Conservation (phyloP, 2,113 vertebrate species). For the Rallus limicola region DNA sequence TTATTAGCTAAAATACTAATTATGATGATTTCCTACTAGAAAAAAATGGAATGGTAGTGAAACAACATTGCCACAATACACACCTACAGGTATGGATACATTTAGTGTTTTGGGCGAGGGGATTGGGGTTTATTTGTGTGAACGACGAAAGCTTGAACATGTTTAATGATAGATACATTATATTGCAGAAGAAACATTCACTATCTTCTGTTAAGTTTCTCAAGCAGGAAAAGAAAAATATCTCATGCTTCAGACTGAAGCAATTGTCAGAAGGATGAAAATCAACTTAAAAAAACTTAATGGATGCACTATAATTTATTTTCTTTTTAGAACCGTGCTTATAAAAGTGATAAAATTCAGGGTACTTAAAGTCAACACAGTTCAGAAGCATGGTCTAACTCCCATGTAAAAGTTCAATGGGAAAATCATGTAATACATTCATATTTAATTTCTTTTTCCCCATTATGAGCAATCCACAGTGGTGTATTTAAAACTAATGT, state of each 20-base stretch:
- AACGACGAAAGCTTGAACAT: neutral
- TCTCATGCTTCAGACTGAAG: neutral
- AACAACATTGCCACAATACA: neutral
- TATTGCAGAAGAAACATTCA: neutral
- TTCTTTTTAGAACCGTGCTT: slow-evolving; percentile 34
- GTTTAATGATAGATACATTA: neutral
- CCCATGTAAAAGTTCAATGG: slow-evolving; percentile 45
- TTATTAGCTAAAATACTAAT: neutral
- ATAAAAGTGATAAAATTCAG: slow-evolving; percentile 39
- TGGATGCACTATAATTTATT: slow-evolving; percentile 10
- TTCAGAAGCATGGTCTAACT: slow-evolving; percentile 23
- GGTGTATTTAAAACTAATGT: slow-evolving; percentile 45
- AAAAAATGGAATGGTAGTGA: neutral
- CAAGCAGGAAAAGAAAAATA: neutral
- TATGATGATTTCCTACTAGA: neutral
- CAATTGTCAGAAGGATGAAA: slow-evolving; percentile 45
- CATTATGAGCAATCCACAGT: slow-evolving; percentile 34
- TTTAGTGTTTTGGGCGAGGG: neutral
- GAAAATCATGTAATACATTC: slow-evolving; percentile 55
- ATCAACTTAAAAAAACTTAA: slow-evolving; percentile 41
- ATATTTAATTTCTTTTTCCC: slow-evolving; percentile 66
- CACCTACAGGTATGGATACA: neutral
- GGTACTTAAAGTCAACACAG: slow-evolving; percentile 34
- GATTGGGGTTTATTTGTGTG: neutral
- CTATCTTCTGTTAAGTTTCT: neutral